Evolutionary conservation across 2,888 invertebrate genomes (phyloP), one percentile per base, ranked within the genome.

Genomic region (Dermolepida albohirtum): DNA sequence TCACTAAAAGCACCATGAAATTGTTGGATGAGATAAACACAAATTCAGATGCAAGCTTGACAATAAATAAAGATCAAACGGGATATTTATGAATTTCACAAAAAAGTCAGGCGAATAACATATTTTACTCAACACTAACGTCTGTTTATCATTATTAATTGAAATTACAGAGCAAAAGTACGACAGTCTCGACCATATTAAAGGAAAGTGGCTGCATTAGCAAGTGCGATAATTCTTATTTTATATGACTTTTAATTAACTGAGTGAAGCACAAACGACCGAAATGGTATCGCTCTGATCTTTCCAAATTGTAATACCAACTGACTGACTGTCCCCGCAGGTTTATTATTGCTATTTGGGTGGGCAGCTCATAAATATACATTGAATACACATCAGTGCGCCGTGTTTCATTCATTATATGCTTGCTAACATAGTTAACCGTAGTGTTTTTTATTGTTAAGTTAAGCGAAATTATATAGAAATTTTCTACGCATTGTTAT

Each of bases 281-380:
- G 52, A 54, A 54, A 34, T 39, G 52, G 52, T 64, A 64, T 64
- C 64, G 64, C 50, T 52, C 50, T 52, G 64, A 52, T 52, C 51
- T 64, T 39, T 22, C 40, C 72, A 73, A 75, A 76, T 75, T 75
- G 74, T 74, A 71, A 74, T 69, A 72, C 71, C 69, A 73, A 63
- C 70, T 51, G 72, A 68, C 70, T 73, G 72, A 74, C 50, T 64
- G 64, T 39, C 39, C 14, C 29, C 10, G 39, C 34, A 14, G 34
- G 14, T 29, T 51, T 52, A 49, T 49, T 41, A 27, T 29, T 52
- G 64, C 64, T 75, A 75, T 77, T 75, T 77, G 77, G 77, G 77
- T 77, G 77, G 76, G 74, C 76, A 74, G 68, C 74, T 75, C 74
- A 73, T 75, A 75, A 75, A 75, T 75, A 74, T 75, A 73, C 75